A percentile compares a stretch with the other conserved stretches of the same genome.
These are phyloP conservation scores for Ceyx cyanopectus DNA, from an alignment of 2,113 vertebrate genomes.

Conservation along the genomic window DNA sequence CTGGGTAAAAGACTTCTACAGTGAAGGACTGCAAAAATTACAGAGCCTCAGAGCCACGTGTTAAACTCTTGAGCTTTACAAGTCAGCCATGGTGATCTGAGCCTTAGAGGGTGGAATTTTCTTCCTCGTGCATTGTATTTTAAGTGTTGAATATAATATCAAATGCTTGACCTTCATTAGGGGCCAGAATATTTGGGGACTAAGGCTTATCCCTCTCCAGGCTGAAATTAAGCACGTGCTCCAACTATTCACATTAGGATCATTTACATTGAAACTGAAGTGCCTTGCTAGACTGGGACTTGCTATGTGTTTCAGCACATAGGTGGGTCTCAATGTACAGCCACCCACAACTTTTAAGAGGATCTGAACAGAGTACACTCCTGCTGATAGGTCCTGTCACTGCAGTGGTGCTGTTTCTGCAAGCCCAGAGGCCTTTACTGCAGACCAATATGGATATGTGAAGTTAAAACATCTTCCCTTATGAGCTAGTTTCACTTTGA, in stretches of 20 bases:
- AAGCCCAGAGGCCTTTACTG: not conserved
- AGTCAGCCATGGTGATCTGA: too few species aligned
- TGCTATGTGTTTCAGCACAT: not conserved
- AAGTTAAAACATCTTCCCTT: not conserved
- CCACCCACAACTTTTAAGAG: not conserved
- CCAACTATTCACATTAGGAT: not conserved
- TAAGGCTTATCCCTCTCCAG: too few species aligned
- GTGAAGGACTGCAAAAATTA: too few species aligned
- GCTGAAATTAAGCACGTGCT: not conserved
- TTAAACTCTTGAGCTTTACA: too few species aligned
- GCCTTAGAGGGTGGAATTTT: too few species aligned
- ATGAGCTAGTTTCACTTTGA: not conserved
- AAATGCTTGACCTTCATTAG: too few species aligned
- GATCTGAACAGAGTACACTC: not conserved
- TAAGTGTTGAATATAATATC: too few species aligned
- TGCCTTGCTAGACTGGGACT: not conserved
- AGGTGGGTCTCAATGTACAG: fast-evolving
- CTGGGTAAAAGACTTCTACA: too few species aligned
- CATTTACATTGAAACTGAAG: not conserved
- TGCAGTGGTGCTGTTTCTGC: fast-evolving
- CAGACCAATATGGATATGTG: not conserved
- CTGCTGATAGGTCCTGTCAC: fast-evolving
- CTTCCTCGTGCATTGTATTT: too few species aligned
- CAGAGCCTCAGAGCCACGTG: too few species aligned
- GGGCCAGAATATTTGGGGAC: too few species aligned